phyloP scores from a whole-genome alignment of 1,140 invertebrate species.

The Danaus melanippus region DNA sequence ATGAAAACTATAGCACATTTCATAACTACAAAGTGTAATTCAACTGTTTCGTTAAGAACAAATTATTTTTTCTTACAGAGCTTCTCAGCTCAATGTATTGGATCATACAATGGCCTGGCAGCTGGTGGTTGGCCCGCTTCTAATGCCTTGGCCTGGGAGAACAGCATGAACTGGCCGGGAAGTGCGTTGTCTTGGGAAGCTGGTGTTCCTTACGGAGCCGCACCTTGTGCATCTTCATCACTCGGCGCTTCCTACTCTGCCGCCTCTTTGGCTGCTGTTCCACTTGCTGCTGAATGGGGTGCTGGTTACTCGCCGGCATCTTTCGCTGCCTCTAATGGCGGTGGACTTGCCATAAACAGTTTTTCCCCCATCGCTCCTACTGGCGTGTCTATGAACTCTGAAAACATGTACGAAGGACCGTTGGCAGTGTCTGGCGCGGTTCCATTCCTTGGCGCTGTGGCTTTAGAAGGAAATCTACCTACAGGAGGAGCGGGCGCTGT shows the following conservation, averaged over 20 bases:
- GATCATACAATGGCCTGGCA: constrained; percentile 7
- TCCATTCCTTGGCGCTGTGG: constrained; percentile 32
- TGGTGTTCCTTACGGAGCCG: constrained; percentile 7
- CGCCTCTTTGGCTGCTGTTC: constrained; percentile 4
- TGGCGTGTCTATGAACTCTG: constrained; percentile 29
- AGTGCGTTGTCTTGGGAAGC: too few relatives aligned
- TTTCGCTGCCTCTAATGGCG: constrained; percentile 22
- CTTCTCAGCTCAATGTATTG: constrained; percentile 16
- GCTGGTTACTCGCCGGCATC: constrained; percentile 4
- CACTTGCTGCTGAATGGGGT: constrained; percentile 5
- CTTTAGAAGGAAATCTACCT: constrained; percentile 34
- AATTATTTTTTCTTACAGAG: neutral
- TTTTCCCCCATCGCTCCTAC: constrained; percentile 27
- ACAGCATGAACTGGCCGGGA: too few relatives aligned
- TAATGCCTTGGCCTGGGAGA: neutral
- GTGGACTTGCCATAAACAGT: constrained; percentile 25
- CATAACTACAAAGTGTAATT: constrained; percentile 2
- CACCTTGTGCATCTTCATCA: constrained; percentile 8
- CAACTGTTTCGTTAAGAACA: constrained; percentile 1
- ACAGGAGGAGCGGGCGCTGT: constrained; percentile 26
- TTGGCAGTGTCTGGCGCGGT: constrained; percentile 28
- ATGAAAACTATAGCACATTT: neutral
- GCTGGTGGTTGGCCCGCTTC: constrained; percentile 1
- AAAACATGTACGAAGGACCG: constrained; percentile 33
- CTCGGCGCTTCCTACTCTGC: neutral